Conservation (phyloP, 2,797 vertebrate genomes). For the Phrynocephalus guinanensis region DNA sequence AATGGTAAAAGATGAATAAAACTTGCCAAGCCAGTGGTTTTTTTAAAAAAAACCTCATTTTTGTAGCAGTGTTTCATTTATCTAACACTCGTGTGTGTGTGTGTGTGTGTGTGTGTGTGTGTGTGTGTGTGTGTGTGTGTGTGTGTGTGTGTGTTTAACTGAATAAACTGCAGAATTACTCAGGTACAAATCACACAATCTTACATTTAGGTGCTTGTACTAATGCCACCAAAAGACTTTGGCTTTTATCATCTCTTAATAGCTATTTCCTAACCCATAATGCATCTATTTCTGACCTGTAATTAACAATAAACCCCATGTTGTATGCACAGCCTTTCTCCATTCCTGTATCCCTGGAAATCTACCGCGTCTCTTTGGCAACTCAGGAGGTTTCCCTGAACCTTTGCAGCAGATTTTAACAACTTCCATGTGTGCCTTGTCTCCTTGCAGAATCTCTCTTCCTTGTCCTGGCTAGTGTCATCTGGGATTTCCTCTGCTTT, state of each 20-base stretch:
- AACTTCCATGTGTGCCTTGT: not conserved
- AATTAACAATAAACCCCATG: not conserved
- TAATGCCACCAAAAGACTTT: too few species aligned
- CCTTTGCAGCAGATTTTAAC: not conserved
- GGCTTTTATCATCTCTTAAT: too few species aligned
- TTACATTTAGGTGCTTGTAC: too few species aligned
- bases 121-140: too few species aligned
- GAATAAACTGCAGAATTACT: not conserved
- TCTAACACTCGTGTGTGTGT: too few species aligned
- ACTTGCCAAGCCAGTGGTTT: not conserved
- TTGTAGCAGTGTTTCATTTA: not conserved
- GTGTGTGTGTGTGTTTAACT: too few species aligned
- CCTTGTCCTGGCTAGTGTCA: constrained; percentile 65
- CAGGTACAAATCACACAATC: too few species aligned
- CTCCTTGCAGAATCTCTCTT: constrained; percentile 49
- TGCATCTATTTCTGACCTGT: too few species aligned
- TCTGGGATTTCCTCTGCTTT: constrained; percentile 69
- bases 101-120: too few species aligned
- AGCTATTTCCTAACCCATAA: too few species aligned
- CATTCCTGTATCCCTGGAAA: not conserved
- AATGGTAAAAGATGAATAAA: not conserved
- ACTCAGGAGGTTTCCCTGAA: not conserved
- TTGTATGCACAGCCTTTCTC: not conserved
- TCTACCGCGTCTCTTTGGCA: not conserved
- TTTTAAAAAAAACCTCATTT: not conserved